Base-by-base conservation (phyloP, 2,888 invertebrate species). In the Pheosia tremula region DNA sequence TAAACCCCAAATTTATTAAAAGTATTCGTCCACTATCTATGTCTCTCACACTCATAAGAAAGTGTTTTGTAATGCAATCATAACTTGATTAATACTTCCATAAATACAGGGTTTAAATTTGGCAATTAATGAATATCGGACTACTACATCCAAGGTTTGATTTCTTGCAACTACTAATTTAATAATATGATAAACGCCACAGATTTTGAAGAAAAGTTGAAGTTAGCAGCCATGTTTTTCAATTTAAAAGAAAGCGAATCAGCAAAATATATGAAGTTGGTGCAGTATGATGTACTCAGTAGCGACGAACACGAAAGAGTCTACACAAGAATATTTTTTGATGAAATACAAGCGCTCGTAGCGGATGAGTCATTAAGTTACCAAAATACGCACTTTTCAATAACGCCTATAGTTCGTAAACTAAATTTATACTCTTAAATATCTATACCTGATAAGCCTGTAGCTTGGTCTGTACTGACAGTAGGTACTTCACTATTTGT, bases 331-430 rank as follows among this genome's bases (percentile, higher is more conserved):
- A 92, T 93, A 77, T 92, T 92, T 71, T 86, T 72, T 59, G 92
- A 93, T 64, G 92, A 93, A 76, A 84, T 93, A 69, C 89, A 91
- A 59, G 81, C 90, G 8, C 80, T 93, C 3, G 88, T 91, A 7
- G 88, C 88, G 5, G 93, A 93, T 61, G 90, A 91, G 71, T 73
- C 85, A 5, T 74, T 93, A 39, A 78, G 76, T 43, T 91, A 86
- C 66, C 84, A 89, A 67, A 81, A 89, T 68, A 83, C 77, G n/a
- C 86, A 92, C 74, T 95, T 95, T 77, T 79, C 86, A n/a, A 87
- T 95, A 61, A 79, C 84, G 37, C 95, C 95, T 13, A 83, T 89
- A 75, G 95, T 95, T 72, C 88, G 91, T 88, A 63, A 38, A 37
- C 3, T 9, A 9, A 1, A 24, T 54, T 43, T 58, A 59, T 6